These are phyloP conservation scores for Phrynocephalus forsythii DNA, from an alignment of 2,797 vertebrate species.

Conservation along the genomic window DNA sequence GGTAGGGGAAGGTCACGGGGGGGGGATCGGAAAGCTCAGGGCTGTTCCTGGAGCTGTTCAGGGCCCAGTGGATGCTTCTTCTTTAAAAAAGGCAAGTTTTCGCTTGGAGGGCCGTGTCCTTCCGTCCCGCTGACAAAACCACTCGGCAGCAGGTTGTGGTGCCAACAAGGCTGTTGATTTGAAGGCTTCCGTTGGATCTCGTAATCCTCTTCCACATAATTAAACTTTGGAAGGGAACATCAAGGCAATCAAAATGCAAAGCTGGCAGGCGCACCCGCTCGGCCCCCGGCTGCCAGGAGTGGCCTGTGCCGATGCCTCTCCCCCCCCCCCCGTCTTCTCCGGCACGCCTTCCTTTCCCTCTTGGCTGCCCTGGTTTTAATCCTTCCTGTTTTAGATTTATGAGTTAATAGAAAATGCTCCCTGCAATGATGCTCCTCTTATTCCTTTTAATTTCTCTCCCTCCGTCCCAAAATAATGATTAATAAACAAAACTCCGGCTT, in stretches of 20 bases:
- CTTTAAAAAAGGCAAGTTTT: background rate
- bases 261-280: background rate
- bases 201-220: slow-evolving; percentile 24
- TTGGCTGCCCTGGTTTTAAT: background rate
- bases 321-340: background rate
- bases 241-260: slow-evolving; percentile 30
- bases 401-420: slow-evolving; percentile 18
- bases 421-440: background rate
- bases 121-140: background rate
- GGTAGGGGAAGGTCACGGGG: too few species aligned
- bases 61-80: background rate
- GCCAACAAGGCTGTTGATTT: background rate
- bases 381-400: background rate
- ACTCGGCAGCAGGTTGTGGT: background rate
- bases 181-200: background rate
- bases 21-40: too few species aligned
- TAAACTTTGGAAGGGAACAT: slow-evolving; percentile 25
- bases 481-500: background rate
- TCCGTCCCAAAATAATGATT: background rate
- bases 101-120: background rate
- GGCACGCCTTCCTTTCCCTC: background rate
- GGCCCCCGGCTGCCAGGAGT: background rate
- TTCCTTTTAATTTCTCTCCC: background rate
- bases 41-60: too few species aligned
- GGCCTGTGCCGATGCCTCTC: too few species aligned